Evolutionary conservation across 35 echinoderm and acorn worm species (phyloP).

Genomic region (Strongylocentrotus purpuratus): DNA sequence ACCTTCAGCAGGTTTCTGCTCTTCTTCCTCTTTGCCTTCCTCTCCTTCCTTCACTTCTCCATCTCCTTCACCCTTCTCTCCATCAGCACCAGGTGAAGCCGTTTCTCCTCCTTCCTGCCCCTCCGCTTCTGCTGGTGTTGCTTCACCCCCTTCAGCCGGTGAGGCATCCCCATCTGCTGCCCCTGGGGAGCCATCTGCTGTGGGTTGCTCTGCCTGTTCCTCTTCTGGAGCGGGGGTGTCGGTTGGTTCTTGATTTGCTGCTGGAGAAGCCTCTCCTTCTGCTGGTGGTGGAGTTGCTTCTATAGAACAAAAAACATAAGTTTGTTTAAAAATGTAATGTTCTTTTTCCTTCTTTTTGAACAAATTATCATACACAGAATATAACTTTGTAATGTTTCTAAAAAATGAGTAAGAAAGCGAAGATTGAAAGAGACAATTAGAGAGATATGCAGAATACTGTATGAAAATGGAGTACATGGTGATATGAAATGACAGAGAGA

Average conservation of each 20-base stretch:
- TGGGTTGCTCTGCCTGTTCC: background rate
- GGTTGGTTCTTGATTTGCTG: background rate
- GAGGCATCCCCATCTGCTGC: background rate
- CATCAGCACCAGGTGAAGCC: conserved; percentile 48
- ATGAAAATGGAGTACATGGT: no score
- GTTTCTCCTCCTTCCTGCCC: conserved; percentile 8
- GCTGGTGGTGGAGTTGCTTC: background rate
- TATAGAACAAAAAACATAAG: background rate
- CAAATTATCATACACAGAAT: no score
- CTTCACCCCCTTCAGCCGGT: background rate
- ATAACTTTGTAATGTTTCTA: no score
- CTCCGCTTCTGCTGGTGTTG: conserved; percentile 8
- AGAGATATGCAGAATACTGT: no score
- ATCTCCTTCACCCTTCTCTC: conserved; percentile 5
- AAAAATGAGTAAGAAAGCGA: no score
- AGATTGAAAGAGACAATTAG: no score
- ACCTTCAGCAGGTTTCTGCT: conserved; percentile 41
- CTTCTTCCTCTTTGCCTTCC: conserved; percentile 35
- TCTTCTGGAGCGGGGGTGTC: background rate
- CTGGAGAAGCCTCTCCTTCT: background rate
- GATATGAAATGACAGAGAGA: no score
- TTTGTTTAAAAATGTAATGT: background rate
- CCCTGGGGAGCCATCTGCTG: background rate
- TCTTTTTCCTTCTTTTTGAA: no score
- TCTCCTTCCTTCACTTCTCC: conserved; percentile 40